These are phyloP conservation scores for Caradrina clavipalpis DNA, from an alignment of 2,888 invertebrate species.

Conservation along the genomic window DNA sequence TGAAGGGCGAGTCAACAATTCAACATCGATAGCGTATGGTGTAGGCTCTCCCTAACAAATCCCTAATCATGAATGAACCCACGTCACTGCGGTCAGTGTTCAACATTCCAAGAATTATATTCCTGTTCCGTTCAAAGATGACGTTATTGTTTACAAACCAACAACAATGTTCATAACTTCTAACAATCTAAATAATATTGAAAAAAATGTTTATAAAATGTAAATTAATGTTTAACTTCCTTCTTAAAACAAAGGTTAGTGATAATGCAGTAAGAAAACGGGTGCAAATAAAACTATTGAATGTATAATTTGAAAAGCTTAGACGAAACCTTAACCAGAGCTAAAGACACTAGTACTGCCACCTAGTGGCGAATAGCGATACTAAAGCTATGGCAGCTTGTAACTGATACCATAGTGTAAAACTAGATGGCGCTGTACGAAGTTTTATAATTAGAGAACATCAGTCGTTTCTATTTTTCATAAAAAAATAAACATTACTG, in stretches of 20 bases:
- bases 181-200: constrained; percentile 1
- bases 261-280: constrained; percentile 19
- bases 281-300: background rate
- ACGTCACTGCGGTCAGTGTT: constrained; percentile 47
- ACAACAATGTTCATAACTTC: constrained; percentile 18
- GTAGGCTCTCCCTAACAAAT: background rate
- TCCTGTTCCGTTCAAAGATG: background rate
- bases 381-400: constrained; percentile 35
- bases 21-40: background rate
- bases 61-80: constrained; percentile 34
- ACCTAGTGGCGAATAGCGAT: constrained; percentile 64
- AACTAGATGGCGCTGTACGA: constrained; percentile 74
- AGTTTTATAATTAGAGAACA: background rate
- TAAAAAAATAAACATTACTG: too few species aligned
- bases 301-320: background rate
- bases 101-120: constrained; percentile 39
- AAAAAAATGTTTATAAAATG: constrained; percentile 1
- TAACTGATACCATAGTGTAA: constrained; percentile 20
- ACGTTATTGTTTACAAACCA: constrained; percentile 29
- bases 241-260: constrained; percentile 1
- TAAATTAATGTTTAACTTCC: constrained; percentile 12
- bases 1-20: constrained; percentile 16
- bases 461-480: background rate
- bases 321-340: too few species aligned
- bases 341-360: constrained; percentile 29